These are phyloP conservation scores for Volucella zonaria DNA, from an alignment of 2,888 invertebrate genomes.

Conservation along the genomic window DNA sequence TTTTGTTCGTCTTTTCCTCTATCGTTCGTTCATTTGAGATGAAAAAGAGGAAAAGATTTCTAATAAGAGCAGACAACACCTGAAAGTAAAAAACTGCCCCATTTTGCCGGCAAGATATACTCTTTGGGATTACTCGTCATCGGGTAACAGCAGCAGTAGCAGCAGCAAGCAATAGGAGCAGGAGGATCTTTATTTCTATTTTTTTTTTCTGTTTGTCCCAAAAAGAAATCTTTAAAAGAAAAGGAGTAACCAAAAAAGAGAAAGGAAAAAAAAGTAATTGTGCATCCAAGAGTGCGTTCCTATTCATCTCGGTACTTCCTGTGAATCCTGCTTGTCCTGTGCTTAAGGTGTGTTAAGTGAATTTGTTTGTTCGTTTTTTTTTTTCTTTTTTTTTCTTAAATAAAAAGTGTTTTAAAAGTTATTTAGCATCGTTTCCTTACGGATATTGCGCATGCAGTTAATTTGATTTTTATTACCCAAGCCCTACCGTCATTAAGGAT, in stretches of 20 bases:
- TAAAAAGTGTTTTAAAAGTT: constrained; percentile 40
- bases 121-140: constrained; percentile 64
- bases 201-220: not conserved
- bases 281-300: constrained; percentile 22
- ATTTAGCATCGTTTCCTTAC: constrained; percentile 24
- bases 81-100: constrained; percentile 65
- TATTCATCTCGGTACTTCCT: not conserved
- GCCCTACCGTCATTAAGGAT: constrained; percentile 31
- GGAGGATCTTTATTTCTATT: constrained; percentile 31
- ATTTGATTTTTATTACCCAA: constrained; percentile 45
- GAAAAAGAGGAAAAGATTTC: constrained; percentile 44
- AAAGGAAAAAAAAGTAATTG: not conserved
- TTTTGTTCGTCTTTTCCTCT: constrained; percentile 4
- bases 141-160: constrained; percentile 67
- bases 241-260: not conserved
- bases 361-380: not conserved
- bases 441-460: constrained; percentile 37
- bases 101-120: constrained; percentile 70
- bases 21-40: constrained; percentile 24
- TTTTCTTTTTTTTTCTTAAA: constrained; percentile 19
- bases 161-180: constrained; percentile 64
- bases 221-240: constrained; percentile 9
- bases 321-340: constrained; percentile 17
- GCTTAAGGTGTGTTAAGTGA: constrained; percentile 24
- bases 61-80: constrained; percentile 56